phyloP scores from a whole-genome alignment of 2,113 vertebrate genomes.

The Festucalex cinctus region DNA sequence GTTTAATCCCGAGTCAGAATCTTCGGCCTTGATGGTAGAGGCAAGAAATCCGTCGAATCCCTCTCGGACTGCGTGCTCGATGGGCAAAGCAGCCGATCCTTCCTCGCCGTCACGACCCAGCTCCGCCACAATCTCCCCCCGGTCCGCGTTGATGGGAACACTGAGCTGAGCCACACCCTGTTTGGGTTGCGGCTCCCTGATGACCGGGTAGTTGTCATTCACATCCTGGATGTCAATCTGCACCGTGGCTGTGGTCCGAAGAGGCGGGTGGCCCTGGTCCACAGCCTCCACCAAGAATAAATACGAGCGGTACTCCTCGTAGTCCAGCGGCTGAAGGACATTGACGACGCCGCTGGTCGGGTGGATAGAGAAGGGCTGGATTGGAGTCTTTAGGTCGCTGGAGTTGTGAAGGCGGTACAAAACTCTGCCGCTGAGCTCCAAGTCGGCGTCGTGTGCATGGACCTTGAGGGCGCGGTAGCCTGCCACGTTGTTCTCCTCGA shows the following conservation, averaged over 20 bases:
- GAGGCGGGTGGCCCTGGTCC: slow-evolving; percentile 80
- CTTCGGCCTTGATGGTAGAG: slow-evolving; percentile 76
- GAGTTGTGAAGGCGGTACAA: slow-evolving; percentile 78
- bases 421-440: slow-evolving; percentile 79
- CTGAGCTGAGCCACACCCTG: slow-evolving; percentile 75
- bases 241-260: slow-evolving; percentile 77
- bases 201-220: slow-evolving; percentile 84
- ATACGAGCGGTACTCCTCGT: slow-evolving; percentile 74
- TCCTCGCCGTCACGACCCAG: slow-evolving; percentile 49
- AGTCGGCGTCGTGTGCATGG: slow-evolving; percentile 79
- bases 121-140: slow-evolving; percentile 72
- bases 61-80: slow-evolving; percentile 25
- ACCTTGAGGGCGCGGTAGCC: slow-evolving; percentile 74
- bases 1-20: slow-evolving; percentile 80
- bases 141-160: slow-evolving; percentile 77
- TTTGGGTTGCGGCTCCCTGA: slow-evolving; percentile 74
- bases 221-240: slow-evolving; percentile 77
- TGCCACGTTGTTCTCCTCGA: slow-evolving; percentile 78
- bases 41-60: slow-evolving; percentile 62
- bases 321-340: slow-evolving; percentile 78
- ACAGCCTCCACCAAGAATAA: slow-evolving; percentile 81
- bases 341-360: slow-evolving; percentile 77
- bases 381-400: slow-evolving; percentile 35
- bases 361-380: slow-evolving; percentile 71
- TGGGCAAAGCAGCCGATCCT: not conserved